Evolutionary conservation across 2,888 invertebrate species (phyloP).

Genomic region (Andrena bucephala): DNA sequence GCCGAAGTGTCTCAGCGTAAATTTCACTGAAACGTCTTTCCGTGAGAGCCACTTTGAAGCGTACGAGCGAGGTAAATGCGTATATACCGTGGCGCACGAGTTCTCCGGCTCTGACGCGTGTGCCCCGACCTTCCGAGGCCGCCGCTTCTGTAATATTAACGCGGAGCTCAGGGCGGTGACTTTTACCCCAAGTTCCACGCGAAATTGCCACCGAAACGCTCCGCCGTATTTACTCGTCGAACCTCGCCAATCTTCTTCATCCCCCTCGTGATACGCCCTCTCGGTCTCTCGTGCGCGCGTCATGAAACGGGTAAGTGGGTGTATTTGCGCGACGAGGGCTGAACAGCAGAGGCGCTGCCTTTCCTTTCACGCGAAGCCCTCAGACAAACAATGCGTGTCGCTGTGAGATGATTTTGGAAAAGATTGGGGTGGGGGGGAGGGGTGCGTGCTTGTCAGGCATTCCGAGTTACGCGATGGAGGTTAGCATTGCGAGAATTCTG

Average conservation of each 20-base stretch:
- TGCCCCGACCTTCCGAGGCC: conserved; percentile 15
- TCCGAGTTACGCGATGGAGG: not conserved
- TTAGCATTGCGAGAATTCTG: conserved; percentile 15
- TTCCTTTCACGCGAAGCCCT: too few species aligned
- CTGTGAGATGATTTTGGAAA: too few species aligned
- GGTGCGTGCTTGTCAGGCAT: too few species aligned
- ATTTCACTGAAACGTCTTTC: conserved; percentile 21
- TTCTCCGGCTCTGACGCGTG: conserved; percentile 19
- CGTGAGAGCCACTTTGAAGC: conserved; percentile 25
- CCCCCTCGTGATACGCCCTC: not conserved
- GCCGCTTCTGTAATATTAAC: conserved; percentile 38
- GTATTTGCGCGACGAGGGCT: not conserved
- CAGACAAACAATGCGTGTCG: too few species aligned
- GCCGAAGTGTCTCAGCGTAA: conserved; percentile 4
- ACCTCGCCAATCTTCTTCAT: conserved; percentile 22
- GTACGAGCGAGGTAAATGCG: not conserved
- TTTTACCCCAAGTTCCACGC: conserved; percentile 20
- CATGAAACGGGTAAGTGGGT: not conserved
- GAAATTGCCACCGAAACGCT: conserved; percentile 28
- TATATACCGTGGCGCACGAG: conserved; percentile 5
- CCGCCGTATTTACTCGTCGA: conserved; percentile 30
- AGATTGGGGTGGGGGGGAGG: too few species aligned
- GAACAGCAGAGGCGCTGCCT: too few species aligned
- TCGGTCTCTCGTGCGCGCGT: not conserved
- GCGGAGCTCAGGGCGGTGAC: conserved; percentile 3